Percentiles rank a stretch among this genome's conserved stretches.
phyloP scores from a whole-genome alignment of 2,113 vertebrate genomes.

The Pelmatolapia mariae region DNA sequence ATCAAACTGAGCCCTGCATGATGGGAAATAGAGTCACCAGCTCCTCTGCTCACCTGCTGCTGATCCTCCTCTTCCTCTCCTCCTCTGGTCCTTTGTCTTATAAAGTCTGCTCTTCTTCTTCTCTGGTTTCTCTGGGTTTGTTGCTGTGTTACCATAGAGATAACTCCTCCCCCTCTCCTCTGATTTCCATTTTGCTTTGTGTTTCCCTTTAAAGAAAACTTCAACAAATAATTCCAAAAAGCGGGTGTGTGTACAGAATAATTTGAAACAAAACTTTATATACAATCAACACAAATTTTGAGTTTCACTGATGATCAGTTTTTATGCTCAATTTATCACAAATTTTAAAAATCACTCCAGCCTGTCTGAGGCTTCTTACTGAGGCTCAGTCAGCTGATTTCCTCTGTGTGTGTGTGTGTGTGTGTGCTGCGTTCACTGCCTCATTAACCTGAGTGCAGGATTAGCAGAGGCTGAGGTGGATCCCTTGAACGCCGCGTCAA shows the following conservation, averaged over 20 bases:
- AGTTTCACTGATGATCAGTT: not conserved
- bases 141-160: slow-evolving; percentile 8
- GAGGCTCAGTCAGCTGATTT: not conserved
- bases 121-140: not conserved
- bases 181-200: not conserved
- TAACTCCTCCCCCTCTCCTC: not conserved
- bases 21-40: not conserved
- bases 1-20: not conserved
- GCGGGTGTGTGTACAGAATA: not conserved
- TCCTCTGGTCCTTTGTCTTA: not conserved
- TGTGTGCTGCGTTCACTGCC: not conserved
- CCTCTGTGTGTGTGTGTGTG: not conserved
- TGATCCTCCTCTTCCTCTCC: not conserved
- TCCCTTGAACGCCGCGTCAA: not conserved
- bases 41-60: not conserved
- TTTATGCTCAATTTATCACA: not conserved
- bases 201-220: not conserved
- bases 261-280: not conserved
- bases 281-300: not conserved
- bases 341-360: not conserved
- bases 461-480: not conserved
- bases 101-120: not conserved
- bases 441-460: not conserved
- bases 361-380: not conserved
- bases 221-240: not conserved